Percentiles rank a stretch among this genome's conserved stretches.
Evolutionary conservation across 2,888 invertebrate species (phyloP).

Genomic region (Cynaeus angustus): DNA sequence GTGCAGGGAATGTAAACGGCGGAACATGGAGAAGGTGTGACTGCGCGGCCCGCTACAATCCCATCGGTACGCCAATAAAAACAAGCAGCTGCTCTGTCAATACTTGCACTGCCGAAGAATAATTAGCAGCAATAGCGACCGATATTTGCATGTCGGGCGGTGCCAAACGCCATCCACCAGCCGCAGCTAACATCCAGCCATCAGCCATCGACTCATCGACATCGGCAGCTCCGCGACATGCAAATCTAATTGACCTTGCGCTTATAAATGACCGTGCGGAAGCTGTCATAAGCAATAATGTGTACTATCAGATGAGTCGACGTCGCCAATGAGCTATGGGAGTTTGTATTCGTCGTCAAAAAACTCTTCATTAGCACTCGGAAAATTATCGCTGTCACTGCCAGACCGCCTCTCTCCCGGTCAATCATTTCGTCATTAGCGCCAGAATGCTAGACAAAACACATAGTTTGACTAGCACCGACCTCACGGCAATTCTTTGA

Average conservation of each 20-base stretch:
- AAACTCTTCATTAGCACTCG: constrained; percentile 72
- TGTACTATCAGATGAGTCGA: constrained; percentile 69
- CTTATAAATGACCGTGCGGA: constrained; percentile 70
- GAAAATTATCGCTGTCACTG: constrained; percentile 71
- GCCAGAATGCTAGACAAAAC: constrained; percentile 61
- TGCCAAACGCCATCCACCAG: constrained; percentile 50
- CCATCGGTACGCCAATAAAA: constrained; percentile 69
- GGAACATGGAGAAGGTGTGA: constrained; percentile 72
- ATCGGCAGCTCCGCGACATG: constrained; percentile 57
- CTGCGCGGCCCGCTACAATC: constrained; percentile 68
- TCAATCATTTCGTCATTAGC: constrained; percentile 70
- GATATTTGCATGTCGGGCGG: constrained; percentile 65
- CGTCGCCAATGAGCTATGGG: constrained; percentile 69
- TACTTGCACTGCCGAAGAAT: constrained; percentile 68
- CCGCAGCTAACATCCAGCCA: constrained; percentile 34
- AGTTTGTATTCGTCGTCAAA: constrained; percentile 68
- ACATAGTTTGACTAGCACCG: constrained; percentile 59
- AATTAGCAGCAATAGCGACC: constrained; percentile 65
- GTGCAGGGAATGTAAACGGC: constrained; percentile 71
- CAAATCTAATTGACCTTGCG: constrained; percentile 71
- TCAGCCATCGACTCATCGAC: constrained; percentile 35
- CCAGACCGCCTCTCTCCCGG: constrained; percentile 66
- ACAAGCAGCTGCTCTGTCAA: constrained; percentile 70
- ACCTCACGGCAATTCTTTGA: constrained; percentile 54
- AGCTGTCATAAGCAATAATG: constrained; percentile 71